A percentile compares a stretch with the other conserved stretches of the same genome.
Evolutionary conservation across 2,113 vertebrate species (phyloP).

Genomic region (Ciconia boyciana): DNA sequence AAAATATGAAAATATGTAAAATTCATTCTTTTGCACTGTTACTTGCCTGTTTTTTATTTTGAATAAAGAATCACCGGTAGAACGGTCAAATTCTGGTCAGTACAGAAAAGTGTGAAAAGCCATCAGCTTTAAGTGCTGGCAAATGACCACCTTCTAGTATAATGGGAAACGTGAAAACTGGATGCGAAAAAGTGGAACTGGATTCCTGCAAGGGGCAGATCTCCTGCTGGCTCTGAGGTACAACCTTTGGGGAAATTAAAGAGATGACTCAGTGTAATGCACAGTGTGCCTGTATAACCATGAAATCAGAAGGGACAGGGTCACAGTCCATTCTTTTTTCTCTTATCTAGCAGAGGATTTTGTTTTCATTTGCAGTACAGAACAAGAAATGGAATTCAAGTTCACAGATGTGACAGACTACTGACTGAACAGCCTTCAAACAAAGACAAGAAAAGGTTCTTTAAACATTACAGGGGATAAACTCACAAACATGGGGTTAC

Average conservation of each 20-base stretch:
- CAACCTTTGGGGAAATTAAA: constrained; percentile 7
- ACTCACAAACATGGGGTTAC: background rate
- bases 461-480: background rate
- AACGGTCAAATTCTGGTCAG: background rate
- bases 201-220: background rate
- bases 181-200: background rate
- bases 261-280: background rate
- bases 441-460: background rate
- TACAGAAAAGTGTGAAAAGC: background rate
- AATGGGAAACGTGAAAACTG: background rate
- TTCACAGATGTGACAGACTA: background rate
- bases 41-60: background rate
- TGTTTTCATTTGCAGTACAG: constrained; percentile 12
- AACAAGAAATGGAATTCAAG: constrained; percentile 11
- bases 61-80: background rate
- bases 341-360: constrained; percentile 5
- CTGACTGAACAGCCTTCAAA: background rate
- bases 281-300: background rate
- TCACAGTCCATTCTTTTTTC: constrained; percentile 41
- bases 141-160: background rate
- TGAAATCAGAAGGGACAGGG: constrained; percentile 55
- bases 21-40: background rate
- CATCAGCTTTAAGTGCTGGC: background rate
- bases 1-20: background rate
- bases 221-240: background rate